phyloP scores from a whole-genome alignment of 2,113 vertebrate genomes.

The Pseudolaguvia tuberculata region DNA sequence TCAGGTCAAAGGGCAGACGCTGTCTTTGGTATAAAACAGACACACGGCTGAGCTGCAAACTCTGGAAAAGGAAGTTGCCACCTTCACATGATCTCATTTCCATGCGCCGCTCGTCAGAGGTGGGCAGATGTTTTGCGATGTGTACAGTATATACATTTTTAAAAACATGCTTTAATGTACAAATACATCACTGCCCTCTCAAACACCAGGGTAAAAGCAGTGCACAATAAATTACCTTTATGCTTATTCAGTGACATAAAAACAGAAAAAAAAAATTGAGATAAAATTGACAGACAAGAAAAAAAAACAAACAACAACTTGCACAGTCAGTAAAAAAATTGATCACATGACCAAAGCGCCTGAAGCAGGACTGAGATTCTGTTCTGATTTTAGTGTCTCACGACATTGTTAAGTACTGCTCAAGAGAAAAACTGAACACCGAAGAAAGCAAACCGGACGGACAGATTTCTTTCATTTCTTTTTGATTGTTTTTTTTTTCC shows the following conservation, averaged over 20 bases:
- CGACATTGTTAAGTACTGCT: conserved; percentile 93
- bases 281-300: conserved; percentile 57
- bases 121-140: conserved; percentile 60
- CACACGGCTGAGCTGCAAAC: conserved; percentile 55
- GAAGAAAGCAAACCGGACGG: conserved; percentile 66
- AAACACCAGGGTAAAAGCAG: conserved; percentile 85
- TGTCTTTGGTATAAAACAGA: conserved; percentile 85
- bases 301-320: conserved; percentile 58
- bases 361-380: conserved; percentile 80
- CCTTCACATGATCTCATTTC: conserved; percentile 73
- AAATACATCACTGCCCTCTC: conserved; percentile 84
- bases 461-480: conserved; percentile 54
- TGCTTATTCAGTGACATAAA: conserved; percentile 85
- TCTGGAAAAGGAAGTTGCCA: conserved; percentile 56
- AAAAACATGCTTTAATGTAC: conserved; percentile 90
- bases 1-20: conserved; percentile 59
- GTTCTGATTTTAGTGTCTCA: conserved; percentile 99
- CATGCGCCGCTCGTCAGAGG: conserved; percentile 71
- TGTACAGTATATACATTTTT: conserved; percentile 33
- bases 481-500: conserved; percentile 53
- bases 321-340: conserved; percentile 78
- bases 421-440: conserved; percentile 75
- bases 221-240: conserved; percentile 97
- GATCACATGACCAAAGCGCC: conserved; percentile 77
- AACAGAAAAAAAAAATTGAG: conserved; percentile 76